Percentiles rank a stretch among this genome's conserved stretches.
Evolutionary conservation across 37 sponge, comb jelly and placozoan species (phyloP).

Genomic region (Tethya wilhelma): DNA sequence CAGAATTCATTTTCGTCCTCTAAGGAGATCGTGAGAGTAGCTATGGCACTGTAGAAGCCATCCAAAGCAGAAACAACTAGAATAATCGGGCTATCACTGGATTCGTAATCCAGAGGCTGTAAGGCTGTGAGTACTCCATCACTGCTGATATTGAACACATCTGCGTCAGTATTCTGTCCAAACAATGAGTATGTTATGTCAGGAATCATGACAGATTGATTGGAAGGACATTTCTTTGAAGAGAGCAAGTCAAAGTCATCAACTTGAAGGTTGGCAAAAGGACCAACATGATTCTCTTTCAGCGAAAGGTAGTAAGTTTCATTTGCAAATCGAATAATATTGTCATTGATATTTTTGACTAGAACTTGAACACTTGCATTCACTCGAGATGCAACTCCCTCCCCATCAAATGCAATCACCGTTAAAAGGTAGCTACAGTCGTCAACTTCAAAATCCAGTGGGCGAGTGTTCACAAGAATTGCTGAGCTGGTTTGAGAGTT

Average conservation of each 20-base stretch:
- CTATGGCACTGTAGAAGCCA: conserved; percentile 23
- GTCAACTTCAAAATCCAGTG: conserved; percentile 60
- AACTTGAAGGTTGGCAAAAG: conserved; percentile 14
- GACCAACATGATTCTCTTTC: conserved; percentile 43
- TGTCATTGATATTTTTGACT: conserved; percentile 54
- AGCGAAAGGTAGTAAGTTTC: conserved; percentile 3
- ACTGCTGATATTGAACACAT: conserved; percentile 3
- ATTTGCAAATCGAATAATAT: conserved; percentile 28
- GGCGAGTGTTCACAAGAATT: conserved; percentile 25
- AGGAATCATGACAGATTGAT: conserved; percentile 13
- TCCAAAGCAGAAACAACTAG: conserved; percentile 31
- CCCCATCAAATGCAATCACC: conserved; percentile 55
- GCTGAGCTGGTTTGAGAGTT: conserved; percentile 16
- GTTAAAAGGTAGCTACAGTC: conserved; percentile 27
- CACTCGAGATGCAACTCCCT: background rate
- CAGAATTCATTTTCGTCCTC: conserved; percentile 64
- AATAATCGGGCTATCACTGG: background rate
- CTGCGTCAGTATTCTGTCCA: conserved; percentile 7
- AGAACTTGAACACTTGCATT: conserved; percentile 28
- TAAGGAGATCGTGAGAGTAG: conserved; percentile 29
- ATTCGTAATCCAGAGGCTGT: conserved; percentile 55
- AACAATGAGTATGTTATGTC: conserved; percentile 9
- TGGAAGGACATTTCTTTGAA: background rate
- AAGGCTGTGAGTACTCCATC: background rate
- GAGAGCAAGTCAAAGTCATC: conserved; percentile 33